Conservation (phyloP, 2,113 vertebrate species). For the Phaethornis superciliosus region DNA sequence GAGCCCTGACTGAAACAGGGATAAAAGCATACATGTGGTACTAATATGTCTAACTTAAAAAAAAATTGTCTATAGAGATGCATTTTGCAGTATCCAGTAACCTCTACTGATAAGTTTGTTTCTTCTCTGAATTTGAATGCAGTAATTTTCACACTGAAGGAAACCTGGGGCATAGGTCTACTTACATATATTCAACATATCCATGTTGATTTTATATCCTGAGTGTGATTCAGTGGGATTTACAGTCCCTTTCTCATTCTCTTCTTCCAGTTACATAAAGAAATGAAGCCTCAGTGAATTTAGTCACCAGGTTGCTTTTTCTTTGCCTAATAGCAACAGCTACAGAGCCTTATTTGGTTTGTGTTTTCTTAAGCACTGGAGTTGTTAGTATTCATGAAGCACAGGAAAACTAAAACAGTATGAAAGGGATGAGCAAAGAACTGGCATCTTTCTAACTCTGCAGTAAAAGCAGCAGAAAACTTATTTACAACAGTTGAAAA, state of each 20-base stretch:
- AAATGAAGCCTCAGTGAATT: constrained; percentile 42
- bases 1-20: not conserved
- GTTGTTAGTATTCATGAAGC: constrained; percentile 66
- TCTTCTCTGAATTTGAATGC: not conserved
- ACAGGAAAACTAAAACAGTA: constrained; percentile 68
- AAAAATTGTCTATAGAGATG: not conserved
- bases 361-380: constrained; percentile 55
- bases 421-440: constrained; percentile 60
- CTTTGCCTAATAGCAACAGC: constrained; percentile 47
- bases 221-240: not conserved
- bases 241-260: not conserved
- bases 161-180: not conserved
- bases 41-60: not conserved
- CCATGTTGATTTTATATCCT: not conserved
- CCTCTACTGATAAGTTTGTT: not conserved
- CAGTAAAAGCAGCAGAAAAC: constrained; percentile 41
- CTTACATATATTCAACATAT: not conserved
- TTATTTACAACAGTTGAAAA: constrained; percentile 45
- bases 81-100: not conserved
- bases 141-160: not conserved
- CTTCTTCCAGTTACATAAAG: constrained; percentile 13
- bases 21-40: not conserved
- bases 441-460: constrained; percentile 43
- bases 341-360: constrained; percentile 51
- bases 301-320: constrained; percentile 52